Conservation (phyloP, 2,113 vertebrate genomes). For the Aldabrachelys gigantea region DNA sequence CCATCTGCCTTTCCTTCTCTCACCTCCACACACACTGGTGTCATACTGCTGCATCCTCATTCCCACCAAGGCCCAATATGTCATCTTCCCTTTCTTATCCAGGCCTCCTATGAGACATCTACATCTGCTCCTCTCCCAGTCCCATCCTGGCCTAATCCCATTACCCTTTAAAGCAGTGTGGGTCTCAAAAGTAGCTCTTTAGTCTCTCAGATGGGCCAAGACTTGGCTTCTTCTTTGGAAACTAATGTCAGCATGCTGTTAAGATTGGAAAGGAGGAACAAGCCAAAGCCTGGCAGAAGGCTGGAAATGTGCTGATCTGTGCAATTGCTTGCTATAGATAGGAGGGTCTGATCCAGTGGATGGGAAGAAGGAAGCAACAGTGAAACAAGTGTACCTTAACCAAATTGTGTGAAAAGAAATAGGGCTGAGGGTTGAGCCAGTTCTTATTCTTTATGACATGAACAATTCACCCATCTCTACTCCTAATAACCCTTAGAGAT, state of each 20-base stretch:
- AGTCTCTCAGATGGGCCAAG: not conserved
- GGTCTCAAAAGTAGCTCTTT: not conserved
- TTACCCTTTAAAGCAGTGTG: not conserved
- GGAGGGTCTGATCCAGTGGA: not conserved
- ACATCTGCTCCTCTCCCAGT: not conserved
- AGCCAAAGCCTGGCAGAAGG: not conserved
- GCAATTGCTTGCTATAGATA: not conserved
- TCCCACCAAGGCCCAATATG: not conserved
- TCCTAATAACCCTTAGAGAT: conserved; percentile 23
- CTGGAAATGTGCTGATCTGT: not conserved
- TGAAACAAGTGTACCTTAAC: not conserved
- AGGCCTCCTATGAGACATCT: not conserved
- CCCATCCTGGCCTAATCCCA: not conserved
- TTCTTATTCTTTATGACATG: not conserved
- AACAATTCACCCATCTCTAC: not conserved
- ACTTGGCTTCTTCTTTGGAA: not conserved
- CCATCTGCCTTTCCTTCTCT: not conserved
- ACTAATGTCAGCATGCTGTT: not conserved
- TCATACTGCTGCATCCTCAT: not conserved
- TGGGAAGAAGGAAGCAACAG: not conserved
- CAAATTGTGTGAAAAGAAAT: not conserved
- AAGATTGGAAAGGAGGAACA: not conserved
- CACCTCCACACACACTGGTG: not conserved
- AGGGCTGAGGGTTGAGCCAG: not conserved
- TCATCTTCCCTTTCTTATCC: not conserved